Evolutionary conservation across 1,140 invertebrate genomes (phyloP), one percentile per base, ranked within the genome.

Genomic region (Tetragonula clypearis): DNA sequence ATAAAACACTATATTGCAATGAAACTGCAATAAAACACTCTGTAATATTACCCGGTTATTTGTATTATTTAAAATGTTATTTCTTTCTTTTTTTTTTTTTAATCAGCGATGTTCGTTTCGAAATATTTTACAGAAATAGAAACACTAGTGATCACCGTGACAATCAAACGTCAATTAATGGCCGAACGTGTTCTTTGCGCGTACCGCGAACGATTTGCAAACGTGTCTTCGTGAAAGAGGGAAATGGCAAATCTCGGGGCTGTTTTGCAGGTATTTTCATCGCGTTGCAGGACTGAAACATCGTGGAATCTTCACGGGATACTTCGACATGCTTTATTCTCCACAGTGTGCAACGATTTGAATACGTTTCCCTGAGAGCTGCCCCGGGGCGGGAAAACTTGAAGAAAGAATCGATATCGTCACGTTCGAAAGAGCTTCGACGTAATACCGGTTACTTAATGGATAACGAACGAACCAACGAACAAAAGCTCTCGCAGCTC

Each of bases 331-430:
- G 21, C 60, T 82, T 82, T 82, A 82, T 82, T n/a, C 60, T 26
- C 80, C 11, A 30, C 23, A 49, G 49, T 41, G 73, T 30, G 26
- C 72, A 30, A 19, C 80, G 80, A 76, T 66, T 53, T 35, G 80
- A 82, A 82, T 82, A 76, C 75, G 80, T 66, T 82, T 82, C 53
- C 49, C 60, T 6, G 60, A 41, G 30, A 75, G 80, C 49, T 76
- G 41, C 60, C 6, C 53, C 60, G 15, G 60, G 49, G 49, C 60
- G 49, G 23, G 17, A 65, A 49, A 66, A 80, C 49, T 76, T 41
- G 19, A 2, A 0, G 41, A 8, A 49, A 49, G 73, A 76, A 76
- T 82, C 80, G 80, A 82, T 82, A 82, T 55, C 26, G 80, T 26
- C 12, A 41, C 80, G 56, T 66, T 66, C 49, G 72, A 56, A n/a